A percentile compares a stretch with the other conserved stretches of the same genome.
phyloP scores from a whole-genome alignment of 2,888 invertebrate species.

The Charanyca ferruginea region DNA sequence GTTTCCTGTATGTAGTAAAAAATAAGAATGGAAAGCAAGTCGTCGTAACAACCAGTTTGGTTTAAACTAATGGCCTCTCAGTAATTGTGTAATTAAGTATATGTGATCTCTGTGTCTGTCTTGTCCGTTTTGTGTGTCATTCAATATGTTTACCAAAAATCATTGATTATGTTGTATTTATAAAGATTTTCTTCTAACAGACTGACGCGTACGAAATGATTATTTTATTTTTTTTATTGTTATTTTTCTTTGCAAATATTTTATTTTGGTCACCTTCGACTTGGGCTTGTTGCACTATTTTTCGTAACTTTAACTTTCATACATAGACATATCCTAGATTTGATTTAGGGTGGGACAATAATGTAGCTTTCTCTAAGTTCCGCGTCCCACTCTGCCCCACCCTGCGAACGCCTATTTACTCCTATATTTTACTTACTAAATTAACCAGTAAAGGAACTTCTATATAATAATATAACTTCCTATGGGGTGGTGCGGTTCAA shows the following conservation, averaged over 20 bases:
- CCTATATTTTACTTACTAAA: conserved; percentile 4
- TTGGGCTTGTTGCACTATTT: neutral
- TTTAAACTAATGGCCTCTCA: conserved; percentile 54
- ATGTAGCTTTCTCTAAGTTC: no score
- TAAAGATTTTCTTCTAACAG: conserved; percentile 56
- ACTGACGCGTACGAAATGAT: conserved; percentile 62
- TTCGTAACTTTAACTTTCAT: no score
- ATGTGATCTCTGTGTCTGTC: conserved; percentile 63
- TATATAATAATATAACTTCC: neutral
- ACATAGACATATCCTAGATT: no score
- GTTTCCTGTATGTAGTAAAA: conserved; percentile 23
- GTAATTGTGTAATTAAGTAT: conserved; percentile 54
- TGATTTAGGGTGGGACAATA: no score
- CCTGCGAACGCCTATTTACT: neutral
- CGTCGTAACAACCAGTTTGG: conserved; percentile 29
- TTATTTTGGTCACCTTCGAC: conserved; percentile 27
- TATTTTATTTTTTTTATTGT: conserved; percentile 57
- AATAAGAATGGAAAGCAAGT: conserved; percentile 19
- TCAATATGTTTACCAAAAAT: conserved; percentile 59
- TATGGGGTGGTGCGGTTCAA: conserved; percentile 13
- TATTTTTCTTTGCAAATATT: conserved; percentile 55
- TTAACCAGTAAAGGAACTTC: no score
- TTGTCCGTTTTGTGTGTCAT: conserved; percentile 61
- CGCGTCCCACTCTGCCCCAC: no score
- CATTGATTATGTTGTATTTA: conserved; percentile 58